These are phyloP conservation scores for Nemapogon koenigi DNA, from an alignment of 2,888 invertebrate genomes.

Conservation along the genomic window DNA sequence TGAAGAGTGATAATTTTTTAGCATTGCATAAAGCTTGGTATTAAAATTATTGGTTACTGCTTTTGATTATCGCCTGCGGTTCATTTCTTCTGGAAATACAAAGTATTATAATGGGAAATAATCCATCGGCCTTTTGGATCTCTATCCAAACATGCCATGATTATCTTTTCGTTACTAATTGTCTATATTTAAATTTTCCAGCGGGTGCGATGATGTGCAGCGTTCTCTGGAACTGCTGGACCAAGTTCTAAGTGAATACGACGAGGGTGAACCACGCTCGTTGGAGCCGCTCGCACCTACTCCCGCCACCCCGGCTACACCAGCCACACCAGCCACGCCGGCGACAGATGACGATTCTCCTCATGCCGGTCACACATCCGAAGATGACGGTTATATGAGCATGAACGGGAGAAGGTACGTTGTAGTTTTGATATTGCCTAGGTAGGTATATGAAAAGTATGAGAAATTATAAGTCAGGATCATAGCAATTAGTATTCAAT, in stretches of 20 bases:
- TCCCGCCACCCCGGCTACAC: slow-evolving; percentile 54
- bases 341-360: slow-evolving; percentile 77
- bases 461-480: too few species aligned
- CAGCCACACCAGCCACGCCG: slow-evolving; percentile 60
- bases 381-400: slow-evolving; percentile 93
- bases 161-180: too few species aligned
- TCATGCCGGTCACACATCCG: slow-evolving; percentile 82
- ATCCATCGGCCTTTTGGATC: too few species aligned
- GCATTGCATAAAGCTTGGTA: too few species aligned
- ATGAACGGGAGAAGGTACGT: slow-evolving; percentile 81
- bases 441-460: too few species aligned
- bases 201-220: slow-evolving; percentile 86
- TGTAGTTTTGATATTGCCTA: neutral
- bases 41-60: too few species aligned
- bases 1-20: too few species aligned
- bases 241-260: slow-evolving; percentile 89
- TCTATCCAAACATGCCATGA: too few species aligned
- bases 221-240: slow-evolving; percentile 87
- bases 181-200: slow-evolving; percentile 43
- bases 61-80: too few species aligned
- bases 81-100: too few species aligned
- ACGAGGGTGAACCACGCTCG: slow-evolving; percentile 71
- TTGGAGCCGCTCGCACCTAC: slow-evolving; percentile 46
- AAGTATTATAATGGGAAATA: too few species aligned
- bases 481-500: too few species aligned